A percentile compares a stretch with the other conserved stretches of the same genome.
phyloP scores from a whole-genome alignment of 2,113 vertebrate species.

The Bettongia penicillata region DNA sequence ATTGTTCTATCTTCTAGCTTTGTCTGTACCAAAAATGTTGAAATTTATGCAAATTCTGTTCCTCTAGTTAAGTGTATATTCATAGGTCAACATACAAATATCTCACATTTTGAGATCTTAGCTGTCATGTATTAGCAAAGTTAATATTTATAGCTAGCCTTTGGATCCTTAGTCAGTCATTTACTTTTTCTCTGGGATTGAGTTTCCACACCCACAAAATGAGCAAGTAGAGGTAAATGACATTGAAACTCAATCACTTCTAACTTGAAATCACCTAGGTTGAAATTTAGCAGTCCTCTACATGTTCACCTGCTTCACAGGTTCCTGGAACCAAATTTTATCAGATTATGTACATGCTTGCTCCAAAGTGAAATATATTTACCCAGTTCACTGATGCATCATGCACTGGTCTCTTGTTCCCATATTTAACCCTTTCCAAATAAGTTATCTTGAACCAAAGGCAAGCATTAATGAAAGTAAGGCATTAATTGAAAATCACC shows the following conservation, averaged over 20 bases:
- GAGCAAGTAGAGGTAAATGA: neutral
- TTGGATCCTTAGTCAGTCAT: neutral
- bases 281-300: neutral
- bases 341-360: neutral
- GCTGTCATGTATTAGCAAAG: neutral
- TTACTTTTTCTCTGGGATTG: neutral
- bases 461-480: constrained; percentile 58
- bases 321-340: constrained; percentile 28
- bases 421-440: constrained; percentile 58
- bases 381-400: neutral
- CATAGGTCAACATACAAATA: neutral
- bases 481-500: constrained; percentile 25
- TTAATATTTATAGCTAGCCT: neutral
- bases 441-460: constrained; percentile 1
- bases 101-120: neutral
- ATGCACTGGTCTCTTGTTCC: constrained; percentile 47
- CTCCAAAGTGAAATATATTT: neutral
- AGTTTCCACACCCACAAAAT: neutral
- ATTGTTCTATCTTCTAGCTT: neutral
- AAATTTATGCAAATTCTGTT: neutral
- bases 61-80: neutral
- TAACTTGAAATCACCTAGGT: neutral
- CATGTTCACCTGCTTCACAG: constrained; percentile 54
- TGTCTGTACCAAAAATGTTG: neutral
- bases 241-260: neutral